Percentiles rank a stretch among this genome's conserved stretches.
phyloP scores from a whole-genome alignment of 2,888 invertebrate genomes.

The Tanytarsus gracilentus region DNA sequence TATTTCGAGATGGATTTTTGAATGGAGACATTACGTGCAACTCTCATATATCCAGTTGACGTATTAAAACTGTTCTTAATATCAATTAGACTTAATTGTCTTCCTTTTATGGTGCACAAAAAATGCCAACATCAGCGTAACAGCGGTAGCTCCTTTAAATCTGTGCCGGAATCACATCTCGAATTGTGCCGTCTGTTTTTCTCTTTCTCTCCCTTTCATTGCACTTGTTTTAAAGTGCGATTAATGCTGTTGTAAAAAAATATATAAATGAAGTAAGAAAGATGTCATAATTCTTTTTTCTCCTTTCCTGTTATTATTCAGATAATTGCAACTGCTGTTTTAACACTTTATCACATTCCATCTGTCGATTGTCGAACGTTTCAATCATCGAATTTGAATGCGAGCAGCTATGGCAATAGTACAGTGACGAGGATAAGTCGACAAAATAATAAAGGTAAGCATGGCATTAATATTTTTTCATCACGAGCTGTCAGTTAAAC shows the following conservation, averaged over 20 bases:
- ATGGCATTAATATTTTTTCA: neutral
- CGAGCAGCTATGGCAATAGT: neutral
- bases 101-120: no score
- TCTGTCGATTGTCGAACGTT: conserved; percentile 25
- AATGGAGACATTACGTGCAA: no score
- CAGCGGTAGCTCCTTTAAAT: neutral
- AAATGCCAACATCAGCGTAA: neutral
- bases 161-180: conserved; percentile 3
- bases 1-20: no score
- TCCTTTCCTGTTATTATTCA: conserved; percentile 14
- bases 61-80: conserved; percentile 9
- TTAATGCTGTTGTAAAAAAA: no score
- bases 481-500: neutral
- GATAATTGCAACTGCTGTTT: conserved; percentile 5
- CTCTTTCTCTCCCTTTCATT: neutral
- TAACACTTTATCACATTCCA: conserved; percentile 28
- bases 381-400: conserved; percentile 14
- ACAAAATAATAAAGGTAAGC: conserved; percentile 14
- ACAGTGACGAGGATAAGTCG: neutral
- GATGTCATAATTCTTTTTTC: conserved; percentile 2
- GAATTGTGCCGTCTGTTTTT: neutral
- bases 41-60: no score
- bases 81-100: conserved; percentile 12
- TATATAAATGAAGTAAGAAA: no score
- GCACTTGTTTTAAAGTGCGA: neutral